Evolutionary conservation across 1,140 invertebrate species (phyloP).

Genomic region (Eulimnadia texana): DNA sequence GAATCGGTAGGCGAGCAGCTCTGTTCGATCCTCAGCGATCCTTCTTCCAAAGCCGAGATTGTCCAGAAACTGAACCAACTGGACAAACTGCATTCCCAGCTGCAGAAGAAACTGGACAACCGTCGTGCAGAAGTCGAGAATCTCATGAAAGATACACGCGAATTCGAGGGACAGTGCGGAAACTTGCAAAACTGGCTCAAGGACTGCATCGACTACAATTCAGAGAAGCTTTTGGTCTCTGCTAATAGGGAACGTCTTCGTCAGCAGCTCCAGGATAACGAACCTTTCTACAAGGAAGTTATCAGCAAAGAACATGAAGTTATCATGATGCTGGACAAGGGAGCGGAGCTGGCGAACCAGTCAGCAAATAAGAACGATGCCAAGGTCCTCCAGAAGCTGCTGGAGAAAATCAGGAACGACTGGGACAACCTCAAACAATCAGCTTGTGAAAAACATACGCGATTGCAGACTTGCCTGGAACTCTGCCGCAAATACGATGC

Average conservation of each 20-base stretch:
- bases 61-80: constrained; percentile 69
- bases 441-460: constrained; percentile 63
- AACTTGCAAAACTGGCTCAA: constrained; percentile 76
- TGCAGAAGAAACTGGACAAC: constrained; percentile 77
- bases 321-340: constrained; percentile 85
- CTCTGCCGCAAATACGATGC: constrained; percentile 81
- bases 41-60: constrained; percentile 75
- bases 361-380: constrained; percentile 31
- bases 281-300: constrained; percentile 74
- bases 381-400: constrained; percentile 43
- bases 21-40: constrained; percentile 76
- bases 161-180: constrained; percentile 71
- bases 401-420: constrained; percentile 70
- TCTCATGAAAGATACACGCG: constrained; percentile 60
- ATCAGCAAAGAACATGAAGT: constrained; percentile 82
- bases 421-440: constrained; percentile 83
- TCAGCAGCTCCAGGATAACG: constrained; percentile 72
- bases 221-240: constrained; percentile 64
- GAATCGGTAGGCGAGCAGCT: constrained; percentile 72
- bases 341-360: constrained; percentile 52
- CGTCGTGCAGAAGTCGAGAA: constrained; percentile 80
- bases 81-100: constrained; percentile 63
- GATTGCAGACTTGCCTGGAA: constrained; percentile 58
- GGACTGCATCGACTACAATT: constrained; percentile 48
- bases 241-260: constrained; percentile 67